Base-by-base conservation (phyloP, 1,140 invertebrate genomes). In the Eulimnadia texana region DNA sequence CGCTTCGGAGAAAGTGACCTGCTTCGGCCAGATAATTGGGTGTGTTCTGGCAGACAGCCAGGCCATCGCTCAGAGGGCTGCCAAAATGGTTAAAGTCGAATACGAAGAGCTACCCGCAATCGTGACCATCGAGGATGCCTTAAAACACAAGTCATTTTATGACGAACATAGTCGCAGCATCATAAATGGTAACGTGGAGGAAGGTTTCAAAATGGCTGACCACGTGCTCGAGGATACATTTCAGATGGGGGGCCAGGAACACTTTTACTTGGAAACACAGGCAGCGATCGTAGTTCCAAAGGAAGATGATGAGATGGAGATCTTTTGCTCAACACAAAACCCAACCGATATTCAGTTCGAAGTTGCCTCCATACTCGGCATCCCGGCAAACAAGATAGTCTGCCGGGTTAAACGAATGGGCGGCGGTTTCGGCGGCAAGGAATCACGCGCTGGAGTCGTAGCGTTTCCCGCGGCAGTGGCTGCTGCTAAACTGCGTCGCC, bases 341-440 rank as follows among this genome's bases (percentile, higher is more conserved):
- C 86, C 88, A 0, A 76, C 81, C 1, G 86, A 90, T 70, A 77
- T 80, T 63, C 79, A 93, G 77, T 82, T 82, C 73, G 69, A 85
- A 1, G 74, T 86, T 0, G 80, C 88, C 2, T 78, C 85, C 65
- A 79, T 84, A 3, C 75, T 95, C 11, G 79, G 82, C 16, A 72
- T 94, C 19, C 82, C 84, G 0, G 78, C 81, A 51, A 90, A 93
- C 70, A 82, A 82, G 66, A 76, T 97, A 33, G 79, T 82, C 1
- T 80, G 83, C 10, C 81, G 82, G 63, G 84, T 88, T 0, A 94
- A 94, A 72, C 79, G 93, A 61, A 73, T 97, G 67, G 93, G 93
- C 6, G 94, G 94, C 33, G 94, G 91, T 27, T 98, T 98, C 75
- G 94, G 94, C n/a, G 94, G 94, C 2, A 98, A 98, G 76, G 93